Evolutionary conservation across 2,113 vertebrate species (phyloP).

Genomic region (Gambusia holbrooki): DNA sequence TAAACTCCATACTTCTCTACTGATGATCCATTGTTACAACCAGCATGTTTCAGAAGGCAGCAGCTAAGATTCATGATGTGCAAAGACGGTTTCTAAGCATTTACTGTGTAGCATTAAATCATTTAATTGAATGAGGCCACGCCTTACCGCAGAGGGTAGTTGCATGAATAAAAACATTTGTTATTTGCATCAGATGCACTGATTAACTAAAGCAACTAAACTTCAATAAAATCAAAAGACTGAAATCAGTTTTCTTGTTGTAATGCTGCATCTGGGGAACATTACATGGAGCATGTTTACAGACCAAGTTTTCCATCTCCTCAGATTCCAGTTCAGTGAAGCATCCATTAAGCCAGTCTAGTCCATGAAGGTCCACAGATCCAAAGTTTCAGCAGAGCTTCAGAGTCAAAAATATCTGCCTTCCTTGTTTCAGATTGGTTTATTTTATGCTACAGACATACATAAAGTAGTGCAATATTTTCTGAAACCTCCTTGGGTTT

Average conservation of each 20-base stretch:
- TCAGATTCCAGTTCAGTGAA: neutral
- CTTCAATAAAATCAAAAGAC: neutral
- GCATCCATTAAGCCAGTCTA: neutral
- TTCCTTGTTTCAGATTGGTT: too few species aligned
- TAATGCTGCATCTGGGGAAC: neutral
- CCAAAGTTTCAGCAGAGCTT: too few species aligned
- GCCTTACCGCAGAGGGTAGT: neutral
- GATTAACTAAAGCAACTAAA: neutral
- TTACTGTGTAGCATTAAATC: neutral
- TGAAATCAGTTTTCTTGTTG: too few species aligned
- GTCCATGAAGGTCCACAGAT: too few species aligned
- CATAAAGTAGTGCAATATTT: too few species aligned
- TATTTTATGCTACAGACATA: too few species aligned
- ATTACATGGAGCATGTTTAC: neutral
- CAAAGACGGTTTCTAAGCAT: neutral
- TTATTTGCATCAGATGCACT: neutral
- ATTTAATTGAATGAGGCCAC: neutral
- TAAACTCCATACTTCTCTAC: conserved; percentile 36
- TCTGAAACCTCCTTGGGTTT: too few species aligned
- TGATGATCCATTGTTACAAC: conserved; percentile 2
- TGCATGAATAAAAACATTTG: neutral
- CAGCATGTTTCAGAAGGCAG: neutral
- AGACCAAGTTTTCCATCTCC: neutral
- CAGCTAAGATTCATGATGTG: conserved; percentile 6
- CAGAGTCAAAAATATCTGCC: too few species aligned